Evolutionary conservation across 2,113 vertebrate species (phyloP), one percentile per base, ranked within the genome.

Genomic region (Semnopithecus entellus): DNA sequence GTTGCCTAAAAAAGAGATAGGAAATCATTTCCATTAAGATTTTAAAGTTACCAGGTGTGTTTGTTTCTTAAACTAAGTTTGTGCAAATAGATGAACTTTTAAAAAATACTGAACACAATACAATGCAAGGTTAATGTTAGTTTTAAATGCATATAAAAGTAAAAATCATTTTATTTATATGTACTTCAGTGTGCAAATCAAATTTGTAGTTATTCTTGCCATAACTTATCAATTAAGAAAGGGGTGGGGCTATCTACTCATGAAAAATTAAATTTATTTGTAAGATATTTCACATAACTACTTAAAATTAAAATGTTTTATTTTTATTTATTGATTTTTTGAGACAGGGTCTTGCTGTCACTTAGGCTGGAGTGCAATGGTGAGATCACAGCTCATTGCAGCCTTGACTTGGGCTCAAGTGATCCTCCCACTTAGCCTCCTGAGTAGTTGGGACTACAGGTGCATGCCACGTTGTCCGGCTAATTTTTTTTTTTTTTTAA

Each of bases 1-100:
- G 99, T 98, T 99, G 99, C 99, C 99, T 99, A 91, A 61, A 99
- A 96, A 97, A 96, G 87, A 97, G 80, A 84, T 27, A 17, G 61
- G n/a, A 96, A 96, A 98, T 45, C 55, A 88, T 97, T 90, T 97
- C 93, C 97, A 50, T 81, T 1, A 96, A 23, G 30, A 97, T 96
- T 96, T 97, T 88, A 50, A 92, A 52, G 96, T 85, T 92, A 84
- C 30, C 32, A 86, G 6, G 1, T 57, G 18, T 82, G 1, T 70
- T 52, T 95, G 61, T 73, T 91, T 61, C 12, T 40, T 27, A 50
- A 43, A 96, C 13, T 66, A 68, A 20, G 23, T 85, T 89, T 93
- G 75, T 76, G 81, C 16, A 91, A 94, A 88, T 45, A 98, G 27
- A 61, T 48, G 9, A 9, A 91, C 18, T 94, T 82, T 96, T 25